Conservation (phyloP, 2,797 vertebrate genomes). For the Gymnodraco acuticeps region DNA sequence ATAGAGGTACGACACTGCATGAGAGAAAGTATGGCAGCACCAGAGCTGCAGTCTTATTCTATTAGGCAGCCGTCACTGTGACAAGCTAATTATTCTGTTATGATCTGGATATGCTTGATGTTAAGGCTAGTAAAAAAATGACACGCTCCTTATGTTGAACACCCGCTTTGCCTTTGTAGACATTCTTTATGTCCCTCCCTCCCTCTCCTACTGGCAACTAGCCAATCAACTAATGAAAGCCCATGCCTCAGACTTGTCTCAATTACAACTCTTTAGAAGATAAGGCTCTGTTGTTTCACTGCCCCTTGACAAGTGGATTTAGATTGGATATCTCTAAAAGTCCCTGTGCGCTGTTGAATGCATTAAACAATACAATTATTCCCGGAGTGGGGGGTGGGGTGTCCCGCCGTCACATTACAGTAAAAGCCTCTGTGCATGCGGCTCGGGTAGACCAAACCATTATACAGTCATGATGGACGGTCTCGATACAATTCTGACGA, state of each 20-base stretch:
- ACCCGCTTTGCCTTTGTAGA: slow-evolving; percentile 51
- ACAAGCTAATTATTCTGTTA: slow-evolving; percentile 59
- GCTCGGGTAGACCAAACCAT: background rate
- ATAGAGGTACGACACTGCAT: slow-evolving; percentile 69
- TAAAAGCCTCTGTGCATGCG: slow-evolving; percentile 20
- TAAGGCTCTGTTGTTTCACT: slow-evolving; percentile 53
- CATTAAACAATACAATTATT: slow-evolving; percentile 48
- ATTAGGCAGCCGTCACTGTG: slow-evolving; percentile 24
- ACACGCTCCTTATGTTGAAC: slow-evolving; percentile 70
- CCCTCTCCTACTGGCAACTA: slow-evolving; percentile 44
- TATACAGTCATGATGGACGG: slow-evolving; percentile 16
- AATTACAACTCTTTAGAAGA: slow-evolving; percentile 62
- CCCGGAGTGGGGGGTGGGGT: slow-evolving; percentile 22
- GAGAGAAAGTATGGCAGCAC: background rate
- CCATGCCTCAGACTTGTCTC: slow-evolving; percentile 64
- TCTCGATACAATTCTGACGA: slow-evolving; percentile 15
- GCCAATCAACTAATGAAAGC: slow-evolving; percentile 74
- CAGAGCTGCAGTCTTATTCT: slow-evolving; percentile 14
- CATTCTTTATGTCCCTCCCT: slow-evolving; percentile 36
- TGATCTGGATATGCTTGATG: slow-evolving; percentile 68
- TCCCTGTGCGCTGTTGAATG: slow-evolving; percentile 11
- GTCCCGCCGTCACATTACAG: slow-evolving; percentile 35
- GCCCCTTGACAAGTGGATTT: slow-evolving; percentile 57
- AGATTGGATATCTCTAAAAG: slow-evolving; percentile 59
- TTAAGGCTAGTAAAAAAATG: slow-evolving; percentile 67